Percentiles rank a stretch among this genome's conserved stretches.
Evolutionary conservation across 2,113 vertebrate genomes (phyloP).

Genomic region (Oreotrochilus melanogaster): DNA sequence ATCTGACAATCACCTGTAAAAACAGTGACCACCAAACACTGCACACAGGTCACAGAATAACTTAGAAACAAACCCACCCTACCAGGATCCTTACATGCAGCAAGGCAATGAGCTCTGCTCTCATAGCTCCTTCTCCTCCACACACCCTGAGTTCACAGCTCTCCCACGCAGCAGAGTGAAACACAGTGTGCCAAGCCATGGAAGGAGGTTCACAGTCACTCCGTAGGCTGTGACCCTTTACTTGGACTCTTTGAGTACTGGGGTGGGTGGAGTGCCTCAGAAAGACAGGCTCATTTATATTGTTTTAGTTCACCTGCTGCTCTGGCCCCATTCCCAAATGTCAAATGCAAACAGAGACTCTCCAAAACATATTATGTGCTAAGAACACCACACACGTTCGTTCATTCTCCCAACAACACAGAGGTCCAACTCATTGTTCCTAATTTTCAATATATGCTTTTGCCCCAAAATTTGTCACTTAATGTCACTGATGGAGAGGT

Average conservation of each 20-base stretch:
- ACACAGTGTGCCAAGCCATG: rapidly evolving
- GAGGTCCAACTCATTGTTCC: neutral
- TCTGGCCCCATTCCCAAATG: neutral
- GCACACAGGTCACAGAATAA: neutral
- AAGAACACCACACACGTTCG: rapidly evolving
- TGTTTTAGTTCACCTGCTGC: neutral
- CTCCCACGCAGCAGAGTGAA: neutral
- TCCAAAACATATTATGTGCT: rapidly evolving
- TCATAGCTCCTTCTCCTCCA: neutral
- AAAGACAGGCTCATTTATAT: neutral
- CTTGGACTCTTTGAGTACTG: neutral
- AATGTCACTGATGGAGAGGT: neutral
- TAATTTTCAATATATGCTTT: neutral
- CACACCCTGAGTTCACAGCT: neutral
- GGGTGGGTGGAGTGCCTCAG: neutral
- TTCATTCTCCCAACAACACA: rapidly evolving
- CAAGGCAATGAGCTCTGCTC: neutral
- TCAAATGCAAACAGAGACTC: neutral
- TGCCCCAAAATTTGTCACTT: neutral
- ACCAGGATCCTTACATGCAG: neutral
- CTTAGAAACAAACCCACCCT: neutral
- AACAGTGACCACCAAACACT: neutral
- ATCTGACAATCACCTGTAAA: neutral
- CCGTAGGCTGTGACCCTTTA: neutral
- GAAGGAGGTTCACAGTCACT: neutral